Base-by-base conservation (phyloP, 2,797 vertebrate species). In the Gallinago stenura region DNA sequence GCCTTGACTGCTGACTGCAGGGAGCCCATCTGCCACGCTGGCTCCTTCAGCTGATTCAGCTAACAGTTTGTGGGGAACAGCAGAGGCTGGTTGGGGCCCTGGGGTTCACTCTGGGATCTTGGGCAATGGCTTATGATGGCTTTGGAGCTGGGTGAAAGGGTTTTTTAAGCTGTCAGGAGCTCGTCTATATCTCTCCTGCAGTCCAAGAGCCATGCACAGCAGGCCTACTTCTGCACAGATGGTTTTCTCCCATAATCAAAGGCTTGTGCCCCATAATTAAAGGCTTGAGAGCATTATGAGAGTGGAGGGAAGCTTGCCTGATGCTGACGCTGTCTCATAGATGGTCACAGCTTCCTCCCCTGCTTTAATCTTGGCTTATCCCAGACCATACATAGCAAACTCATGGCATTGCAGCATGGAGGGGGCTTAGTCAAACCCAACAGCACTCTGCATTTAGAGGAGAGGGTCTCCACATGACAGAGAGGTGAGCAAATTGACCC, bases 1-100 rank as follows among this genome's bases (percentile, higher is more conserved):
- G 1, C 58, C 19, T 73, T 56, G 2, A 1, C 68, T 78, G 48
- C 18, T 54, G 72, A 45, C 18, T 1, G 3, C 30, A 13, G 54
- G n/a, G 46, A 61, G 26, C 12, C 14, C 22, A 7, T 17, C 1
- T 3, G 31, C 26, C 33, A 18, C 0, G 0, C 20, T 0, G 7
- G 21, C 15, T 75, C 28, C 25, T 56, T 41, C 61, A 53, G 71
- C 39, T 17, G 8, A 10, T 43, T 68, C 53, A 43, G 51, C 28
- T 7, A 25, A n/a, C 5, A 11, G 25, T 60, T 46, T 3, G 2
- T 9, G 46, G 26, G 41, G 65, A 8, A 24, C 12, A n/a, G 41
- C 17, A 46, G 17, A 51, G 54, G 56, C 79, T 62, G 35, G 6
- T 5, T 7, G 8, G 24, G 28, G 20, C 26, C 24, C 73, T 57